Evolutionary conservation across 2,888 invertebrate genomes (phyloP), one percentile per base, ranked within the genome.

Genomic region (Cheilosia pagana): DNA sequence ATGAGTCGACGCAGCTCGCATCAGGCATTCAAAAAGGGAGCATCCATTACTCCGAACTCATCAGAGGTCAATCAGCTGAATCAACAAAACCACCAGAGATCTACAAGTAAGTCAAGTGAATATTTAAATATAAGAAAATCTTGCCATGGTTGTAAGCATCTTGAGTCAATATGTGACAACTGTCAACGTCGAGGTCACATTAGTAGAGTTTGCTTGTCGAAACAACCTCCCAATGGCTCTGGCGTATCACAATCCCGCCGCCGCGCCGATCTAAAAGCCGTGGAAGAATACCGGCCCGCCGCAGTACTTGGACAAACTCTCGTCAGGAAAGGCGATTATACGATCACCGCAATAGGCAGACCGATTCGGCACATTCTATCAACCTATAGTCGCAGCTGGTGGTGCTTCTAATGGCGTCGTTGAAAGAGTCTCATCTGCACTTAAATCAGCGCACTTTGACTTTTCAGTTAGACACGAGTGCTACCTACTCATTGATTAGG

Each of bases 141-240:
- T 12, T 65, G 39, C 31, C 62, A 55, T n/a, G 53, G 35, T 1
- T 74, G 60, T 39, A 63, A 48, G 31, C 62, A 63, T n/a, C 19
- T 62, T 3, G 31, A 72, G 10, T 72, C 72, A 31, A 21, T 63
- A 23, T 74, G 62, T 14, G 16, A 74, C 23, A 74, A 48, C n/a
- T 74, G 65, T 57, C 48, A 57, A 7, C 45, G 65, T 0, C 45
- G 25, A 35, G 55, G 74, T 16, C 39, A 57, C 6, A 65, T 65
- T 3, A 55, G 74, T 5, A 65, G 48, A 8, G 63, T 63, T 6
- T 63, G 55, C n/a, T 52, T 35, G 12, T 39, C 52, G 28, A 23
- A 12, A 14, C 31, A 14, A 55, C 31, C 10, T 16, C 0, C n/a
- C 3, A n/a, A 60, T 39, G 39, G 12, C 12, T 14, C 45, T n/a